Conservation (phyloP, 2,113 vertebrate species). For the Scytalopus superciliaris region DNA sequence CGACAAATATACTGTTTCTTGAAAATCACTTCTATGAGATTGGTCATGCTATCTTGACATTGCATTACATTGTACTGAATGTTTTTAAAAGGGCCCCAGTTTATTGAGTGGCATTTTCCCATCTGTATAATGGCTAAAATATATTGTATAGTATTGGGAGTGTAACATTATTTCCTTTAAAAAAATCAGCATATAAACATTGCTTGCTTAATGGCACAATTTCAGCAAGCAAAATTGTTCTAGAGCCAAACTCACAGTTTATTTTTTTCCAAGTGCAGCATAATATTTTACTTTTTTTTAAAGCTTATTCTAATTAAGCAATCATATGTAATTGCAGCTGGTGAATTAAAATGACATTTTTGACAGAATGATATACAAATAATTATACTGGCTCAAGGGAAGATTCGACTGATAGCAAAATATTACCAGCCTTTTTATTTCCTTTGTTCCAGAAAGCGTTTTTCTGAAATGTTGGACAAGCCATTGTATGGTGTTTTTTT, state of each 20-base stretch:
- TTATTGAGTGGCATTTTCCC: background rate
- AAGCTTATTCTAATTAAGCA: background rate
- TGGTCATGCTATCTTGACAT: background rate
- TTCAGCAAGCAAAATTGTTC: conserved; percentile 2
- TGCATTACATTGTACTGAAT: background rate
- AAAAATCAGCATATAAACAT: background rate
- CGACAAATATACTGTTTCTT: background rate
- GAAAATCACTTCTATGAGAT: background rate
- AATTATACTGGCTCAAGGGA: background rate
- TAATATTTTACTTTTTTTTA: background rate
- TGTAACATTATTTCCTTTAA: background rate
- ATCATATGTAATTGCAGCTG: background rate
- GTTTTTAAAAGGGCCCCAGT: background rate
- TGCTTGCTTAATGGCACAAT: background rate
- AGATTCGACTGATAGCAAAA: background rate
- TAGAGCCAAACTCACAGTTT: background rate
- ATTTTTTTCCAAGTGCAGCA: background rate
- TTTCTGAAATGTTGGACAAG: background rate
- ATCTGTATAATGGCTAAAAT: background rate
- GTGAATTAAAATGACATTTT: background rate
- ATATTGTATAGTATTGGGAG: background rate
- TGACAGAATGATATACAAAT: background rate
- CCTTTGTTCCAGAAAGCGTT: background rate
- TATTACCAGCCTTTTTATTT: background rate
- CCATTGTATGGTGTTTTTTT: background rate